These are phyloP conservation scores for Rhagologus leucostigma DNA, from an alignment of 2,113 vertebrate species.

Conservation along the genomic window DNA sequence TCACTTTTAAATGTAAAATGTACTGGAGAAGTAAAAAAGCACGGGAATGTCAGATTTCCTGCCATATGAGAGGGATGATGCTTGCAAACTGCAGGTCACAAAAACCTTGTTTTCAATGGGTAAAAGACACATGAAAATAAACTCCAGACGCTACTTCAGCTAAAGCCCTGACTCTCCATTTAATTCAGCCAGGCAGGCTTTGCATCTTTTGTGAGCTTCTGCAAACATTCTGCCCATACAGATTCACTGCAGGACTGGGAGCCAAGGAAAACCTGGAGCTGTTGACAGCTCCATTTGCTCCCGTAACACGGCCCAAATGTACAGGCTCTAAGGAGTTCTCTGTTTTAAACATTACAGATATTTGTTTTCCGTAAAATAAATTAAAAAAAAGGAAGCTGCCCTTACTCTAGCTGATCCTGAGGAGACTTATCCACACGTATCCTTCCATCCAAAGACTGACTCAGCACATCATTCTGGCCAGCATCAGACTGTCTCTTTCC, in stretches of 20 bases:
- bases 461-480: constrained; percentile 47
- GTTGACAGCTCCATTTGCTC: background rate
- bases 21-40: background rate
- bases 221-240: background rate
- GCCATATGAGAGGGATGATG: background rate
- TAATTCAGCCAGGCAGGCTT: background rate
- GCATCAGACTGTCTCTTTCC: constrained; percentile 71
- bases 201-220: background rate
- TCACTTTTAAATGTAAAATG: background rate
- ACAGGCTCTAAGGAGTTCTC: background rate
- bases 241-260: background rate
- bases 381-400: background rate
- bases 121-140: background rate
- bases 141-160: background rate
- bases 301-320: background rate
- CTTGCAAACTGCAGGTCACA: background rate
- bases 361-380: background rate
- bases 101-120: background rate
- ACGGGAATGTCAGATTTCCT: background rate
- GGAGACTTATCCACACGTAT: background rate
- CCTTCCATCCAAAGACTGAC: constrained; percentile 69
- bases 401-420: constrained; percentile 62
- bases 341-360: background rate
- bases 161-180: background rate
- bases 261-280: background rate